These are phyloP conservation scores for Sardina pilchardus DNA, from an alignment of 2,113 vertebrate genomes.

Conservation along the genomic window DNA sequence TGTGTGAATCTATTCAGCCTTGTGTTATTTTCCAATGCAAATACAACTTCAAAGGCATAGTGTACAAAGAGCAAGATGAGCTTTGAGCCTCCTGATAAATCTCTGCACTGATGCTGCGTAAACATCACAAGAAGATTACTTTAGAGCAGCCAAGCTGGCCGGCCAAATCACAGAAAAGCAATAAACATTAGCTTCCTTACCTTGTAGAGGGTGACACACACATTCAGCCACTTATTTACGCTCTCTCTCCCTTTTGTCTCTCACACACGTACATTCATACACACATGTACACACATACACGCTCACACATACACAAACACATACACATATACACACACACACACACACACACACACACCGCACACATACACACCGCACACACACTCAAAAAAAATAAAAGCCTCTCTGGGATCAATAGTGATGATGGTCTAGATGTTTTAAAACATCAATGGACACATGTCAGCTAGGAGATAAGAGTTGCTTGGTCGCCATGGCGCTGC, in stretches of 20 bases:
- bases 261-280: background rate
- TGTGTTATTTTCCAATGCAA: conserved; percentile 47
- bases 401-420: background rate
- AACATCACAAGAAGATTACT: conserved; percentile 1
- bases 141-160: background rate
- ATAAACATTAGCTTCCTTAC: background rate
- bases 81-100: conserved; percentile 6
- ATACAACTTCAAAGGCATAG: conserved; percentile 28
- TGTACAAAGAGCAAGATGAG: conserved; percentile 16
- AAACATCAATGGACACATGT: conserved; percentile 8
- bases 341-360: background rate
- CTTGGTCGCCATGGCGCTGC: background rate
- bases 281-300: background rate
- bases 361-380: background rate
- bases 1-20: conserved; percentile 26
- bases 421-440: background rate
- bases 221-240: background rate
- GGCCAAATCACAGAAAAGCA: background rate
- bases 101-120: background rate
- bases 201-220: conserved; percentile 11
- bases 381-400: background rate
- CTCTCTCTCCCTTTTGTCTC: background rate
- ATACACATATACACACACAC: background rate
- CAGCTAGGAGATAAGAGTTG: background rate
- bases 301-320: background rate